Conservation (phyloP, 2,888 invertebrate genomes). For the Cyclophora albipunctata region DNA sequence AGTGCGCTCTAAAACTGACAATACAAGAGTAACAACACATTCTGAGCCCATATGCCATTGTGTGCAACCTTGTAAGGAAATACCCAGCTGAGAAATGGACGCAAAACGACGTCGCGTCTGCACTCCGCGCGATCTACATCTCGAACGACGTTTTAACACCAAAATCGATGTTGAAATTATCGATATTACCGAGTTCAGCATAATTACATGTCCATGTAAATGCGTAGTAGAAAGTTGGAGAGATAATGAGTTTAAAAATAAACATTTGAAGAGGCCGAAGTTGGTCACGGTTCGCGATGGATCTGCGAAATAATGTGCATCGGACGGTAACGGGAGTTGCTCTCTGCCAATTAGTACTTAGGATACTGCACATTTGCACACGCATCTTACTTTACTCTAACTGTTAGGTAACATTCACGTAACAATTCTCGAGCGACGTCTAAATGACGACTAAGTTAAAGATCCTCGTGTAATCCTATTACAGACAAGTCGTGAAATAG, state of each 20-base stretch:
- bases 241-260: constrained; percentile 32
- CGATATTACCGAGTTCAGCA: constrained; percentile 2
- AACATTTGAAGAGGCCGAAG: constrained; percentile 27
- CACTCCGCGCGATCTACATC: background rate
- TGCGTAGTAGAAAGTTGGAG: constrained; percentile 28
- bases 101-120: constrained; percentile 4
- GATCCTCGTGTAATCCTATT: too few species aligned
- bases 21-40: constrained; percentile 29
- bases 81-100: constrained; percentile 15
- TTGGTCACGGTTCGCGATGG: constrained; percentile 31
- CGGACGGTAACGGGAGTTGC: constrained; percentile 31
- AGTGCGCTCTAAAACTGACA: constrained; percentile 49
- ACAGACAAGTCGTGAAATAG: too few species aligned
- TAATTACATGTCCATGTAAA: constrained; percentile 11
- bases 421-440: background rate
- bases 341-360: constrained; percentile 32
- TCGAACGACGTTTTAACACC: constrained; percentile 3
- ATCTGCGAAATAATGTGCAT: constrained; percentile 21
- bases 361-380: background rate
- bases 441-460: background rate
- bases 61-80: constrained; percentile 42
- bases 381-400: too few species aligned
- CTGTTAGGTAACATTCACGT: background rate
- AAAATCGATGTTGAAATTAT: constrained; percentile 2
- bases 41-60: constrained; percentile 33